Conservation (phyloP, 2,113 vertebrate species). For the Heloderma charlesbogerti region DNA sequence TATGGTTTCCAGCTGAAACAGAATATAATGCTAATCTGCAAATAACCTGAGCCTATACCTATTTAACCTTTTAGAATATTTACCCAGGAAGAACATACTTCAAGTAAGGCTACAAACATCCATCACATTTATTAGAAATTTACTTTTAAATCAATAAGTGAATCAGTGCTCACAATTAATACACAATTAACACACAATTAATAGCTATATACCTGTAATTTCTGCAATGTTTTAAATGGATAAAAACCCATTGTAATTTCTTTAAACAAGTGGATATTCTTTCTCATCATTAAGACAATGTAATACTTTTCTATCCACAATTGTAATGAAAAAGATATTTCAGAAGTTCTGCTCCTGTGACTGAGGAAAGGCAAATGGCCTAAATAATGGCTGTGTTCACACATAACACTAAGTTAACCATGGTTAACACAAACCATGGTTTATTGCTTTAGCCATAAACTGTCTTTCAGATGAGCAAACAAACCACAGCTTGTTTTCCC, state of each 20-base stretch:
- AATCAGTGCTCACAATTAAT: no score
- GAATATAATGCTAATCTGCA: neutral
- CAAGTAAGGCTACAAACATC: neutral
- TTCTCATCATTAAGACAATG: constrained; percentile 43
- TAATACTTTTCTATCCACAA: constrained; percentile 44
- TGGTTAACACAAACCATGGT: no score
- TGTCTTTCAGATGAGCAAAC: no score
- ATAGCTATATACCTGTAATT: constrained; percentile 22
- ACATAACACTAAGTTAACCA: no score
- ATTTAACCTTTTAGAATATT: neutral
- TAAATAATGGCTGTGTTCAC: neutral
- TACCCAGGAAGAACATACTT: neutral
- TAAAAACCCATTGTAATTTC: constrained; percentile 45
- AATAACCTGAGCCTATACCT: neutral
- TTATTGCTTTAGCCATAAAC: no score
- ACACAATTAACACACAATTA: neutral
- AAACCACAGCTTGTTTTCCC: no score
- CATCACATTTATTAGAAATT: neutral
- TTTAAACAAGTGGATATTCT: constrained; percentile 36
- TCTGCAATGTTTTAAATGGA: constrained; percentile 45
- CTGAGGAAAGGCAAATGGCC: neutral
- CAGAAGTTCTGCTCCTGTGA: constrained; percentile 22
- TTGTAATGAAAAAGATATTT: constrained; percentile 41
- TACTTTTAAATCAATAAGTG: neutral
- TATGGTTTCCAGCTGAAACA: neutral